Conservation (phyloP, 1,140 invertebrate species). For the Drosophila pandora region DNA sequence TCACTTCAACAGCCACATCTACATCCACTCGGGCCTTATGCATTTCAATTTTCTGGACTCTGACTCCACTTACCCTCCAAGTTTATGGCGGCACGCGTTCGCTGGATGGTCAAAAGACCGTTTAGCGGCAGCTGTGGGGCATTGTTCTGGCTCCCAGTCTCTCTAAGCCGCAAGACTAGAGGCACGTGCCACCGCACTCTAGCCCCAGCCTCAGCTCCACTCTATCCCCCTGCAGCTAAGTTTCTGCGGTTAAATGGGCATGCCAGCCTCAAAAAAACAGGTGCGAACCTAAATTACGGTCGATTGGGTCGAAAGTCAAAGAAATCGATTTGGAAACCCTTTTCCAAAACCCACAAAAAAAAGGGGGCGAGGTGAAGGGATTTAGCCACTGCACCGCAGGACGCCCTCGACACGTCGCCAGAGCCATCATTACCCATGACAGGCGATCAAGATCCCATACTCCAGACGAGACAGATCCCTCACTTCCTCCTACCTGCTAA, state of each 20-base stretch:
- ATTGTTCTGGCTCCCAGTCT: conserved; percentile 33
- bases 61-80: background rate
- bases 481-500: conserved; percentile 19
- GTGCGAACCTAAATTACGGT: conserved; percentile 56
- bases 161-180: conserved; percentile 22
- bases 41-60: conserved; percentile 53
- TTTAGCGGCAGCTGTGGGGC: conserved; percentile 39
- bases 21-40: conserved; percentile 13
- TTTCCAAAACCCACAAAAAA: conserved; percentile 15
- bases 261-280: conserved; percentile 23
- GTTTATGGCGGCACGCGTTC: conserved; percentile 55
- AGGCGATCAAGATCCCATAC: conserved; percentile 40
- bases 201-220: background rate
- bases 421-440: conserved; percentile 48
- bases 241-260: conserved; percentile 40
- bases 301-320: conserved; percentile 10
- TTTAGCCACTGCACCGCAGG: conserved; percentile 47
- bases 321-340: conserved; percentile 46
- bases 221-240: background rate
- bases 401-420: conserved; percentile 50
- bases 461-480: conserved; percentile 19
- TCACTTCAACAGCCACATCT: conserved; percentile 10
- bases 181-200: conserved; percentile 42
- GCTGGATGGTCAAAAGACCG: conserved; percentile 47
- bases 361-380: conserved; percentile 13